These are phyloP conservation scores for Ectropis crepuscularia DNA, from an alignment of 2,888 invertebrate genomes.

Conservation along the genomic window DNA sequence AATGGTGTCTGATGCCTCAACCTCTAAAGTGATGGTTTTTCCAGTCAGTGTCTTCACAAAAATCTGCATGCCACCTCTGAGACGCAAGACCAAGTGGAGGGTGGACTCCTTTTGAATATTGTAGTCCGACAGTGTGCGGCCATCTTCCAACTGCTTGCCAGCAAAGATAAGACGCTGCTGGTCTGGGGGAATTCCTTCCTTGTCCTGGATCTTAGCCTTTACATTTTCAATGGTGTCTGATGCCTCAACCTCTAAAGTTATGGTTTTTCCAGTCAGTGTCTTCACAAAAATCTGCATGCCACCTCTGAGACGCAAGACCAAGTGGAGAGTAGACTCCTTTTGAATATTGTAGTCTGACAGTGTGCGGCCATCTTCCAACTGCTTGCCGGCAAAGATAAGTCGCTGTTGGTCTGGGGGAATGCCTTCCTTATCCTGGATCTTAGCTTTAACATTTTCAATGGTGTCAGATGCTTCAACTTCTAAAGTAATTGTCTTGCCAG, in stretches of 20 bases:
- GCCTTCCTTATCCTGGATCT: constrained; percentile 72
- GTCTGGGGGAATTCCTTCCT: constrained; percentile 69
- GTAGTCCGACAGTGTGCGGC: constrained; percentile 71
- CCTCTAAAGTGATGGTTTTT: constrained; percentile 66
- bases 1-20: constrained; percentile 65
- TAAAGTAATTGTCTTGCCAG: constrained; percentile 65
- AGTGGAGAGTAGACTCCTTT: constrained; percentile 64
- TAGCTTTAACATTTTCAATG: constrained; percentile 73
- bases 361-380: constrained; percentile 66
- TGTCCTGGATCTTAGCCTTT: constrained; percentile 68
- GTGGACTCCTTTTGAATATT: constrained; percentile 75
- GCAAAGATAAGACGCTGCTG: constrained; percentile 68
- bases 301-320: constrained; percentile 64
- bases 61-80: constrained; percentile 70
- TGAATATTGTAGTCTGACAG: constrained; percentile 68
- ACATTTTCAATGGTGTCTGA: constrained; percentile 72
- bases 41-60: constrained; percentile 68
- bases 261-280: constrained; percentile 66
- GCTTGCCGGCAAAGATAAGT: constrained; percentile 67
- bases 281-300: constrained; percentile 75
- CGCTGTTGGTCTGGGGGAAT: constrained; percentile 72
- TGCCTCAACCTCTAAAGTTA: constrained; percentile 64
- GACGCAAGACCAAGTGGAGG: constrained; percentile 66
- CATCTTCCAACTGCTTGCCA: constrained; percentile 71
- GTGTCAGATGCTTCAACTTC: constrained; percentile 71